Evolutionary conservation across 2,113 vertebrate species (phyloP).

Genomic region (Chloropsis hardwickii): DNA sequence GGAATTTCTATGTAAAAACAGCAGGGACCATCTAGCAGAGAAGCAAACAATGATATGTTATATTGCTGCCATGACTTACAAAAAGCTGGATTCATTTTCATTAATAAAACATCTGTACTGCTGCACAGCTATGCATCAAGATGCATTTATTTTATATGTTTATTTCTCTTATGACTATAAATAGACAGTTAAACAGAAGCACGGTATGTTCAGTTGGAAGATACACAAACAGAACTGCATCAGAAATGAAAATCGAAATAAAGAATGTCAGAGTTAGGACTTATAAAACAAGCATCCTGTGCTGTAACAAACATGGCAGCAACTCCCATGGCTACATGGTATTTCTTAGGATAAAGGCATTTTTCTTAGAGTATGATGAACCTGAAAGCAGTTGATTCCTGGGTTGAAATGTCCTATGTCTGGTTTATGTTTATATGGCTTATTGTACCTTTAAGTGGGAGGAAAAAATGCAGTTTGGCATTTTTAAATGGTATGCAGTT

Average conservation of each 20-base stretch:
- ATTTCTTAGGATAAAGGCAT: not conserved
- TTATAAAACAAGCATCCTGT: not conserved
- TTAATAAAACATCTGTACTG: constrained; percentile 86
- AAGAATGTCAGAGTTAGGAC: not conserved
- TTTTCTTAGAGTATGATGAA: not conserved
- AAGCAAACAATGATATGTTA: constrained; percentile 82
- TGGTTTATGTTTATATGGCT: not conserved
- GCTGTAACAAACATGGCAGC: not conserved
- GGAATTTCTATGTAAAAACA: constrained; percentile 85
- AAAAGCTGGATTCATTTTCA: constrained; percentile 84
- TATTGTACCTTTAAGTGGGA: not conserved
- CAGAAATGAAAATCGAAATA: constrained; percentile 46
- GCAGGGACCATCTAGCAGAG: constrained; percentile 76
- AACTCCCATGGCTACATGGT: not conserved
- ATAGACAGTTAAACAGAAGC: constrained; percentile 73
- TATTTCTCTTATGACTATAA: constrained; percentile 74
- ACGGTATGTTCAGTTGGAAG: constrained; percentile 52
- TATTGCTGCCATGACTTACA: constrained; percentile 83
- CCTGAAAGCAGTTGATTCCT: not conserved
- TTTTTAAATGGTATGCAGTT: not conserved
- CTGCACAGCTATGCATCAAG: constrained; percentile 78
- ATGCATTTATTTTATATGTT: constrained; percentile 83
- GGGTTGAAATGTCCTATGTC: not conserved
- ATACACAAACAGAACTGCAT: constrained; percentile 44
- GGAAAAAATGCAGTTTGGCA: not conserved